These are phyloP conservation scores for Zaprionus kolodkinae DNA, from an alignment of 1,140 invertebrate genomes.

Conservation along the genomic window DNA sequence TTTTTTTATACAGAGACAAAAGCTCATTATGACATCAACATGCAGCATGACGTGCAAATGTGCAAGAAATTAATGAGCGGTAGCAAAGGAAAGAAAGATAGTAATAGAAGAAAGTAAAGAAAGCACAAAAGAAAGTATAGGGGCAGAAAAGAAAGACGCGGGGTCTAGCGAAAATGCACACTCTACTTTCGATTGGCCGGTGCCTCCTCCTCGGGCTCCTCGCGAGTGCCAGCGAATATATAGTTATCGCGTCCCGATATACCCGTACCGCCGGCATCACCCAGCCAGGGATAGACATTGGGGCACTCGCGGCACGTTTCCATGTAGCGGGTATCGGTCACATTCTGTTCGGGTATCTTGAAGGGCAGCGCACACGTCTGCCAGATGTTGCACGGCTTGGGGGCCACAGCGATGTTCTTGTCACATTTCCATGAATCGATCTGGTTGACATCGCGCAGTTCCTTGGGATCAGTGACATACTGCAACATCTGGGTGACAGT, in stretches of 20 bases:
- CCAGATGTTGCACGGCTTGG: constrained; percentile 90
- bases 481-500: constrained; percentile 95
- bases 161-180: not conserved
- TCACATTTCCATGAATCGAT: constrained; percentile 94
- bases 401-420: constrained; percentile 88
- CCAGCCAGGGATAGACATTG: constrained; percentile 87
- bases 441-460: constrained; percentile 87
- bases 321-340: constrained; percentile 93
- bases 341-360: constrained; percentile 89
- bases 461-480: constrained; percentile 95
- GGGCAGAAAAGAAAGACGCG: not conserved
- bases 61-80: constrained; percentile 39
- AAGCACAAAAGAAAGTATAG: not conserved
- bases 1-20: constrained; percentile 5
- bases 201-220: not conserved
- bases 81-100: not conserved
- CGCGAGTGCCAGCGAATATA: constrained; percentile 77
- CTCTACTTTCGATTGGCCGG: constrained; percentile 11
- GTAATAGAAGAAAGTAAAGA: not conserved
- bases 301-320: constrained; percentile 94
- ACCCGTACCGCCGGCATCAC: constrained; percentile 93
- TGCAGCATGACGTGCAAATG: constrained; percentile 47
- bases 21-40: constrained; percentile 46
- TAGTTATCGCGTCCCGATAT: constrained; percentile 92
- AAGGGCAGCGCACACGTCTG: constrained; percentile 94